phyloP scores from a whole-genome alignment of 2,797 vertebrate species.

The Crocidura indochinensis region DNA sequence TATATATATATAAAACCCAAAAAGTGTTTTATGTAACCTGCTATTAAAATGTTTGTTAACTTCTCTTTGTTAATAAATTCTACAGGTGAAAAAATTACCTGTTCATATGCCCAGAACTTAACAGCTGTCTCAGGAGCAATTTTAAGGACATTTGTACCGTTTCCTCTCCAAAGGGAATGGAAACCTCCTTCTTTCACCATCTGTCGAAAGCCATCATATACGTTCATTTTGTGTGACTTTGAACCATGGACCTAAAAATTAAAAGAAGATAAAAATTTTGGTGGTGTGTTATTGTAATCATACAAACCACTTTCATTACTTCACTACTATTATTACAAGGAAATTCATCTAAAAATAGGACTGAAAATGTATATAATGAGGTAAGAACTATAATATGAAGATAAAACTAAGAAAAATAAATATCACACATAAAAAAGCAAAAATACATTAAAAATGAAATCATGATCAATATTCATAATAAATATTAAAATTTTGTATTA shows the following conservation, averaged over 20 bases:
- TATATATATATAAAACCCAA: neutral
- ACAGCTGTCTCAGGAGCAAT: slow-evolving; percentile 97
- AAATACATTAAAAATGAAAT: slow-evolving; percentile 22
- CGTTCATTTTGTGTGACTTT: slow-evolving; percentile 94
- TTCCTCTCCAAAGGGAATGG: slow-evolving; percentile 96
- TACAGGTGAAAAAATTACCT: slow-evolving; percentile 89
- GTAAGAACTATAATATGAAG: neutral
- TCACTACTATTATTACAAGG: neutral
- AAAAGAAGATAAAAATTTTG: slow-evolving; percentile 50
- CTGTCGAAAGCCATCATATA: slow-evolving; percentile 94
- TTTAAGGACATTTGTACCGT: slow-evolving; percentile 97
- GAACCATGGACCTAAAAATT: slow-evolving; percentile 94
- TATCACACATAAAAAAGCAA: neutral
- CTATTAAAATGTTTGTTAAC: slow-evolving; percentile 6
- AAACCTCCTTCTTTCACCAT: slow-evolving; percentile 97
- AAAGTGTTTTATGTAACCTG: neutral
- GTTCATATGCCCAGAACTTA: slow-evolving; percentile 97
- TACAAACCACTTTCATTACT: neutral
- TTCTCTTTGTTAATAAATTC: slow-evolving; percentile 55
- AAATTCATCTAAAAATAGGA: slow-evolving; percentile 36
- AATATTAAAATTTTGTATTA: slow-evolving; percentile 2
- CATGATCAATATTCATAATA: neutral
- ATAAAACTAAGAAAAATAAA: slow-evolving; percentile 32
- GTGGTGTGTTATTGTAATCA: neutral
- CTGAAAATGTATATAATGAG: neutral